phyloP scores from a whole-genome alignment of 2,888 invertebrate species.

The Mamestra brassicae region DNA sequence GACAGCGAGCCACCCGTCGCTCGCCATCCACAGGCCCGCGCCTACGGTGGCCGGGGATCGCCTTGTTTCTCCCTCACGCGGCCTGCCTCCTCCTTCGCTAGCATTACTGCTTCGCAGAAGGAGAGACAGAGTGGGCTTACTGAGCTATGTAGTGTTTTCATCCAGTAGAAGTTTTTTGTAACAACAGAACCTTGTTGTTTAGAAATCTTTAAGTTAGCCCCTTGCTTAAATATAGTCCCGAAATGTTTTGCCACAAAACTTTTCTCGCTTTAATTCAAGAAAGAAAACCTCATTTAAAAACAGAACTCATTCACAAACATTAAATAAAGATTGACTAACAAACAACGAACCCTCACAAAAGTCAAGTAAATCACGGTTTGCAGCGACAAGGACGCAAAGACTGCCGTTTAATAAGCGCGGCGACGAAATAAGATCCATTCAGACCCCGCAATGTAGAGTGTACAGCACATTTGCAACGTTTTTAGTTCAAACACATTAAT shows the following conservation, averaged over 20 bases:
- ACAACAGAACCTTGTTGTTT: not conserved
- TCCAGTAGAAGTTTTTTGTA: not conserved
- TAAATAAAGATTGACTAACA: conserved; percentile 56
- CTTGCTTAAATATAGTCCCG: not conserved
- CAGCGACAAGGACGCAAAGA: conserved; percentile 23
- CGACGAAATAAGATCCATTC: conserved; percentile 47
- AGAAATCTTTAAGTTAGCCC: not conserved
- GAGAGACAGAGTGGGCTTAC: too few relatives aligned
- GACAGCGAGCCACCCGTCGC: too few relatives aligned
- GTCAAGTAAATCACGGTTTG: conserved; percentile 37
- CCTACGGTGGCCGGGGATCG: too few relatives aligned
- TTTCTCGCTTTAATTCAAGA: conserved; percentile 12
- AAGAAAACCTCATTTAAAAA: conserved; percentile 30
- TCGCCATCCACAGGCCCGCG: too few relatives aligned
- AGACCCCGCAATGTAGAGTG: conserved; percentile 44
- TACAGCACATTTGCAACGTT: conserved; percentile 32
- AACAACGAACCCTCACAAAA: conserved; percentile 33
- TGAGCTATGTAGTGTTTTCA: not conserved
- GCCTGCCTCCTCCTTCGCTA: too few relatives aligned
- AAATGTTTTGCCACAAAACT: not conserved
- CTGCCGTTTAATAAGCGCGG: conserved; percentile 43
- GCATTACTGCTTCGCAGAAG: too few relatives aligned
- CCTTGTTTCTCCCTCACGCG: too few relatives aligned
- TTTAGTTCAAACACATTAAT: conserved; percentile 50
- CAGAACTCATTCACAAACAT: conserved; percentile 40